A percentile compares a stretch with the other conserved stretches of the same genome.
phyloP scores from a whole-genome alignment of 2,888 invertebrate species.

The Hemaris fuciformis region DNA sequence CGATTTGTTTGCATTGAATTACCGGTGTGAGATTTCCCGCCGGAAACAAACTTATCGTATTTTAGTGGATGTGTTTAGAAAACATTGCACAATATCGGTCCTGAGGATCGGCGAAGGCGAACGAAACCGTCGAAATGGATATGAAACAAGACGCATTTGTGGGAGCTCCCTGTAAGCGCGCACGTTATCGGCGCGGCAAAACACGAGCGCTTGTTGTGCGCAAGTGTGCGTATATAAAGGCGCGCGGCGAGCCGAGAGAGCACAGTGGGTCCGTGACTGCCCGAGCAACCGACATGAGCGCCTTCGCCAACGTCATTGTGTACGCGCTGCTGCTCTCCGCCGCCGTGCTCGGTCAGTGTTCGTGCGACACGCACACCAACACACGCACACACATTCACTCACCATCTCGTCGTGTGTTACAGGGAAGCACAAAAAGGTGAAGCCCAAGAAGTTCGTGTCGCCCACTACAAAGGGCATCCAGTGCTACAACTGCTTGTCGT shows the following conservation, averaged over 20 bases:
- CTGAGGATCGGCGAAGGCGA: not conserved
- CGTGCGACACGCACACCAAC: not conserved
- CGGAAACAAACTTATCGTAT: not conserved
- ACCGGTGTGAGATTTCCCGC: not conserved
- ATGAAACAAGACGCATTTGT: not conserved
- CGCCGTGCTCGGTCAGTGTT: slow-evolving; percentile 51
- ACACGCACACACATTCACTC: not conserved
- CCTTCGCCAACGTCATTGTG: slow-evolving; percentile 43
- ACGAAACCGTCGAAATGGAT: not conserved
- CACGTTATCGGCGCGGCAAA: not conserved
- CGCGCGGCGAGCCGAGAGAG: not conserved
- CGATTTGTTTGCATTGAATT: not conserved
- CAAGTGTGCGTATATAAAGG: not conserved
- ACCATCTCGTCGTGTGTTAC: slow-evolving; percentile 12
- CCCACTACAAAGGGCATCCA: slow-evolving; percentile 67
- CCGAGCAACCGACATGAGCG: slow-evolving; percentile 33
- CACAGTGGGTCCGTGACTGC: not conserved
- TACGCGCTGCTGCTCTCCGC: slow-evolving; percentile 55
- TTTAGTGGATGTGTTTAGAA: not conserved
- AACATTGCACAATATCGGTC: not conserved
- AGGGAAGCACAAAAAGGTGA: slow-evolving; percentile 70
- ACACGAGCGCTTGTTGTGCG: not conserved
- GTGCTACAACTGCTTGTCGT: slow-evolving; percentile 75
- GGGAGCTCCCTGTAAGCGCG: not conserved
- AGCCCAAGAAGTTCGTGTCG: slow-evolving; percentile 67